Percentiles rank a stretch among this genome's conserved stretches.
phyloP scores from a whole-genome alignment of 2,888 invertebrate species.

The Stratiomys singularior region DNA sequence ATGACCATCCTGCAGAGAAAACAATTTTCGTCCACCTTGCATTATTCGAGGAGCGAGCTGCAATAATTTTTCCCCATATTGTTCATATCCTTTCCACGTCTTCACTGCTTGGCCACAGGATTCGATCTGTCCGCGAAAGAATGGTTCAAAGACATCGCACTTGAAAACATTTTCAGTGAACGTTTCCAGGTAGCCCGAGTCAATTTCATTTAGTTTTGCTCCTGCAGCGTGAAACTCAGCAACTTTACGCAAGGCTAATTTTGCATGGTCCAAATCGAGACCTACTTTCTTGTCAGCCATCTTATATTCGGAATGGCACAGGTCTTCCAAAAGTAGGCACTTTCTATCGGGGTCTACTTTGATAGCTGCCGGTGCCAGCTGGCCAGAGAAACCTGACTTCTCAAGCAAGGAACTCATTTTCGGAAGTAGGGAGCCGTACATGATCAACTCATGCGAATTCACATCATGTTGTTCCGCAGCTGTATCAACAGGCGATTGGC shows the following conservation, averaged over 20 bases:
- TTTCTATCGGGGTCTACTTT: conserved; percentile 58
- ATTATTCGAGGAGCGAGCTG: neutral
- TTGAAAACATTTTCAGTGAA: conserved; percentile 63
- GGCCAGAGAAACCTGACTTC: conserved; percentile 27
- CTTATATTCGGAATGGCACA: conserved; percentile 56
- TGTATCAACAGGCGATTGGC: conserved; percentile 55
- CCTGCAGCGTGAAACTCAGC: conserved; percentile 69
- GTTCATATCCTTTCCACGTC: conserved; percentile 56
- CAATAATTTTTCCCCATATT: conserved; percentile 31
- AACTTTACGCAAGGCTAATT: conserved; percentile 63
- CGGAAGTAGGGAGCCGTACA: conserved; percentile 62
- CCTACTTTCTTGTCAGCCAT: conserved; percentile 61
- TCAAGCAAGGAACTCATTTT: conserved; percentile 58
- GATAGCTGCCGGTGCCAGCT: conserved; percentile 61
- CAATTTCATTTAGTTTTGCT: conserved; percentile 65
- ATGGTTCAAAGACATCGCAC: conserved; percentile 58
- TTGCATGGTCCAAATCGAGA: conserved; percentile 64
- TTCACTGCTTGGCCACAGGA: conserved; percentile 58
- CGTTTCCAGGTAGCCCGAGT: conserved; percentile 50
- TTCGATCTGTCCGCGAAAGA: conserved; percentile 58
- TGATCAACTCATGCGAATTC: conserved; percentile 62
- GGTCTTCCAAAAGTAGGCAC: conserved; percentile 62
- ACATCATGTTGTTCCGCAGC: conserved; percentile 57
- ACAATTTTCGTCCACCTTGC: conserved; percentile 1
- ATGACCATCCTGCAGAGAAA: neutral